Base-by-base conservation (phyloP, 2,113 vertebrate genomes). In the Fregata magnificens region DNA sequence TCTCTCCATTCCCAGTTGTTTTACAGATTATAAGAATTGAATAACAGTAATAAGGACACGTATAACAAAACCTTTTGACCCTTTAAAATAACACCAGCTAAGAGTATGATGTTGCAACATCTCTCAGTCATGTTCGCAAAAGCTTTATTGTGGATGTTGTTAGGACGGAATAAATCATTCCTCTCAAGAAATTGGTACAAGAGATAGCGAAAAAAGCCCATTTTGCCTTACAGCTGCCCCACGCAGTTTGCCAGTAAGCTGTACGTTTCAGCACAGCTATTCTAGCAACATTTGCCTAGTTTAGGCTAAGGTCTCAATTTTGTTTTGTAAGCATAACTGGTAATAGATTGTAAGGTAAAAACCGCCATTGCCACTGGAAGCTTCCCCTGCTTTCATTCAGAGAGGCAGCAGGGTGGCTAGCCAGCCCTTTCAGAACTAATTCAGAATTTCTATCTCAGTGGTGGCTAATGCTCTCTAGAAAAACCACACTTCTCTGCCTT, bases 211-310 rank as follows among this genome's bases (percentile, higher is more conserved):
- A 80, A 67, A 65, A 85, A 45, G 4, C 5, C 38, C 25, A 19
- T 28, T 76, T 84, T 79, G 63, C 40, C n/a, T 24, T 21, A 42
- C 7, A 56, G 21, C 31, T 67, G 56, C 34, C 36, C 31, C 49
- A 42, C 3, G 1, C 3, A 13, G 7, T 31, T 53, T 42, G 47
- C 47, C 38, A 38, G 16, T 7, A 42, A 1, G 0, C 10, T 29
- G 4, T 8, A 0, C 25, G 13, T 52, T 74, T 74, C 52, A 79
- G 73, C 44, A 53, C 21, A 82, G n/a, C 22, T 78, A 21, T 31
- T 74, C 7, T 3, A 76, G 40, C 26, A 56, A 42, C 6, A 34
- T 52, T 22, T 71, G 65, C 10, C 38, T 63, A 22, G 16, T 47
- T 71, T 40, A 67, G 31, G 36, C 81, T 89, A 56, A 59, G 44